Base-by-base conservation (phyloP, 2,797 vertebrate genomes). In the Salmo trutta region DNA sequence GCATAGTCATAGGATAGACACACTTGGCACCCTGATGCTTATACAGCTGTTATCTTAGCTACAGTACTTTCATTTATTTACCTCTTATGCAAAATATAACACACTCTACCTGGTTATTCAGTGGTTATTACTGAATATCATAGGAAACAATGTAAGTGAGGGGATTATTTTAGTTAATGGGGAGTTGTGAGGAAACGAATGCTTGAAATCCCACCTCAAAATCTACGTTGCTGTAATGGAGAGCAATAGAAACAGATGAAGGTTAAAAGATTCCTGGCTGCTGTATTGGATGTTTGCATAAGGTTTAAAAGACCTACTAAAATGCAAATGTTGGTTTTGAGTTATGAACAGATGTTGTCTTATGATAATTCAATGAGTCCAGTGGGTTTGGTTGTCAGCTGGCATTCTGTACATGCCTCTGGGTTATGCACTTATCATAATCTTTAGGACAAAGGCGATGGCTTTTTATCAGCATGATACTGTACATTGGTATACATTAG, bases 201-300 rank as follows among this genome's bases (percentile, higher is more conserved):
- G 27, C 27, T 33, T 68, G 66, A 68, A 16, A 68, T 31, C 17
- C 66, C 16, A 17, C 17, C 16, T 67, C 29, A 19, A 67, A 33
- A 33, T 67, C 27, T 16, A 24, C 65, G 33, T 1, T 1, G 5
- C 31, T 19, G 7, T 80, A 80, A 80, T 65, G 80, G 83, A 80
- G 76, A 21, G 59, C 59, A 62, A 24, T 24, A 17, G 7, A 24
- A 62, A 62, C 59, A 24, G 8, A 24, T 8, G 10, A 62, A n/a
- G 56, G 2, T 62, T 62, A 62, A n/a, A 56, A 1, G 10, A 21
- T 64, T 64, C 5, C 4, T 64, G 21, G 59, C 59, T 27, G n/a
- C 6, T 59, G 56, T 7, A 64, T 64, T 24, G 59, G n/a, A 64
- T 64, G 41, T 47, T 47, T 47, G 41, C 10, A 47, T 14, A 3